These are phyloP conservation scores for Drosophila pruinosa DNA, from an alignment of 1,140 invertebrate species.

Conservation along the genomic window DNA sequence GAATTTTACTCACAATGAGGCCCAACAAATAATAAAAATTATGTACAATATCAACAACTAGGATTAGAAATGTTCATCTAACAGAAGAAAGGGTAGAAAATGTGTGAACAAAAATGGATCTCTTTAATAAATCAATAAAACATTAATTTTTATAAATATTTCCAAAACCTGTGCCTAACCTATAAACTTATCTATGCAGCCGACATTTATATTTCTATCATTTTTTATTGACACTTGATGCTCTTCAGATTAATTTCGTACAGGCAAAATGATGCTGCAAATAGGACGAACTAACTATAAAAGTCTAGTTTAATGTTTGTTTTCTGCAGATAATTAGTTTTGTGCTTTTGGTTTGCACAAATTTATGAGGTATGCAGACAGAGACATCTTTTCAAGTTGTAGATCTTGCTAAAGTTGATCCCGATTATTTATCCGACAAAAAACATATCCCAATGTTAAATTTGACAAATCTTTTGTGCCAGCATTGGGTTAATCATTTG, in stretches of 20 bases:
- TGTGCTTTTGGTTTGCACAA: background rate
- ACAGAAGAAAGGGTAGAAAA: background rate
- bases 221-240: background rate
- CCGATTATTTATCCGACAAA: conserved; percentile 12
- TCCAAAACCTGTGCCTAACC: background rate
- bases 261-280: conserved; percentile 2
- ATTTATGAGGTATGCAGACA: conserved; percentile 12
- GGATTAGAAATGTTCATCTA: background rate
- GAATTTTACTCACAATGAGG: background rate
- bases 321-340: conserved; percentile 13
- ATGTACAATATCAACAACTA: conserved; percentile 5
- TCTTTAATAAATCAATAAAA: no score
- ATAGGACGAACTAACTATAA: conserved; percentile 27
- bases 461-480: conserved; percentile 36
- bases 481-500: conserved; percentile 17
- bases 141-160: background rate
- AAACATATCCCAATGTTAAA: conserved; percentile 1
- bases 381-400: conserved; percentile 18
- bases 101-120: background rate
- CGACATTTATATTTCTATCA: background rate
- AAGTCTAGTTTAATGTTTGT: conserved; percentile 6
- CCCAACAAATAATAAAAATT: background rate
- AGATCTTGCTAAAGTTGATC: conserved; percentile 10
- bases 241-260: conserved; percentile 22
- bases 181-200: background rate